phyloP scores from a whole-genome alignment of 23 tunicate genomes.

The Halocynthia aurantium region DNA sequence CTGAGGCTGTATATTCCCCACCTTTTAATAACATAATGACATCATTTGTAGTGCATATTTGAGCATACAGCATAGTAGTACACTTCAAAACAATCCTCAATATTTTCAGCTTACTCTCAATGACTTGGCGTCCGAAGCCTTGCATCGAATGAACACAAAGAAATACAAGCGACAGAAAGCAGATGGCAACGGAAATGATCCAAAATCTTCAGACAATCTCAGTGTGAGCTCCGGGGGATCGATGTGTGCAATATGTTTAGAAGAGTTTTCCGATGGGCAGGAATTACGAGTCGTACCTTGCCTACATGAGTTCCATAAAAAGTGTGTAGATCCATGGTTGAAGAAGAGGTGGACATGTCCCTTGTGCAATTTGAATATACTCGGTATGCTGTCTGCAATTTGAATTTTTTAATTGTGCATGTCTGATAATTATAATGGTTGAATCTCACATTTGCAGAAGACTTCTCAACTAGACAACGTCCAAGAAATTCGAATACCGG shows the following conservation, averaged over 20 bases:
- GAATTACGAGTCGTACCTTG: constrained; percentile 51
- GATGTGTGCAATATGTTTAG: constrained; percentile 64
- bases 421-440: too few relatives aligned
- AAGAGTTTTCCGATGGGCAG: constrained; percentile 42
- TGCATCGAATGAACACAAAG: constrained; percentile 30
- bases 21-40: too few relatives aligned
- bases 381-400: constrained; percentile 12
- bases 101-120: constrained; percentile 16
- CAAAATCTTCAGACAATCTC: constrained; percentile 4
- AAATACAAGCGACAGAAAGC: constrained; percentile 16
- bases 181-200: neutral
- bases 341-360: constrained; percentile 68
- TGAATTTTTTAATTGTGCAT: neutral
- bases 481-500: too few relatives aligned
- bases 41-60: too few relatives aligned
- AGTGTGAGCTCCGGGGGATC: constrained; percentile 34
- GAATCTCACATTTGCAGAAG: too few relatives aligned
- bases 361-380: constrained; percentile 63
- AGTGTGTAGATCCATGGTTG: constrained; percentile 94
- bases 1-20: too few relatives aligned
- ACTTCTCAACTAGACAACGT: too few relatives aligned
- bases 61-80: too few relatives aligned
- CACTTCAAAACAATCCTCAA: too few relatives aligned
- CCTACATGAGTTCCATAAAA: constrained; percentile 65
- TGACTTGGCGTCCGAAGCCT: constrained; percentile 29